phyloP scores from a whole-genome alignment of 2,797 vertebrate genomes.

The Lepus townsendii region DNA sequence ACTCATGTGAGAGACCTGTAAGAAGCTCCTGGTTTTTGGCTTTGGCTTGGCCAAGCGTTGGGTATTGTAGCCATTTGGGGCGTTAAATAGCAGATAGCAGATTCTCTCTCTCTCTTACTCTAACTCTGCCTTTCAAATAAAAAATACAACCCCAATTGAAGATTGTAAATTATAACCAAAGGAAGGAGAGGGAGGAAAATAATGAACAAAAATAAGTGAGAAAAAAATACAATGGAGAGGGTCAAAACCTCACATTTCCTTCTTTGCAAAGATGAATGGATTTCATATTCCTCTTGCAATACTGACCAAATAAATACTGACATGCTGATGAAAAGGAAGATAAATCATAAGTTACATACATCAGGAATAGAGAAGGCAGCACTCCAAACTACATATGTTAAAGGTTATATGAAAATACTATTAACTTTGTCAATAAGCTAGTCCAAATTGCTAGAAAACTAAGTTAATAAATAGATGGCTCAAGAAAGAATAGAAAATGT shows the following conservation, averaged over 20 bases:
- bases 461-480: not conserved
- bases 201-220: not conserved
- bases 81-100: too few relatives aligned
- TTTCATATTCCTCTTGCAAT: not conserved
- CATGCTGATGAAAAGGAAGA: not conserved
- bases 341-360: not conserved
- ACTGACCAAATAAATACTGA: not conserved
- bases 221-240: not conserved
- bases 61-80: too few relatives aligned
- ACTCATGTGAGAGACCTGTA: too few relatives aligned
- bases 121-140: too few relatives aligned
- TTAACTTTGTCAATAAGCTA: conserved; percentile 27
- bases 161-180: not conserved
- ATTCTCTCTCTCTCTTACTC: too few relatives aligned
- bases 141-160: not conserved
- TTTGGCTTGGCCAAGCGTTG: too few relatives aligned
- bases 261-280: not conserved
- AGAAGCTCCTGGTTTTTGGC: too few relatives aligned
- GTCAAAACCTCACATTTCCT: not conserved
- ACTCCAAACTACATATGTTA: not conserved
- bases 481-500: not conserved
- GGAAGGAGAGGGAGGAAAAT: not conserved
- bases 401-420: not conserved
- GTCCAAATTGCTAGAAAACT: not conserved
- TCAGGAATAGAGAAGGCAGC: not conserved